phyloP scores from a whole-genome alignment of 2,888 invertebrate genomes.

The Ariolimax columbianus region DNA sequence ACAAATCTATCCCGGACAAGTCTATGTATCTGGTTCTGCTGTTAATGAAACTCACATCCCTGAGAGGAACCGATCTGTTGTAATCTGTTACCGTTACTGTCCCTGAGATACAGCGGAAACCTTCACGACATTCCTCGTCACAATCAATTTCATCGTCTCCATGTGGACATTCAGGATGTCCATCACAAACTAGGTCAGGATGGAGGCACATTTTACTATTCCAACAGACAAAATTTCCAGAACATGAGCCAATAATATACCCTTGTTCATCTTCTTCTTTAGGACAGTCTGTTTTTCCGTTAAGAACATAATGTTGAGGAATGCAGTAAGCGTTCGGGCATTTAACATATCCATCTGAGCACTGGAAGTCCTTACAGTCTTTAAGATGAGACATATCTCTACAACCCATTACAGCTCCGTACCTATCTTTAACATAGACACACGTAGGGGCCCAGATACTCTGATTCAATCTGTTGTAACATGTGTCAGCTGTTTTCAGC shows the following conservation, averaged over 20 bases:
- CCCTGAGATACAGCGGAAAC: slow-evolving; percentile 13
- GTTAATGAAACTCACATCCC: background rate
- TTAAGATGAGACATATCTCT: slow-evolving; percentile 14
- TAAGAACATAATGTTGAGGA: slow-evolving; percentile 3
- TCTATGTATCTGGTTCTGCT: background rate
- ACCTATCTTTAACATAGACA: slow-evolving; percentile 24
- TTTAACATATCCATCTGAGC: slow-evolving; percentile 25
- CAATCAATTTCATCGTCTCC: slow-evolving; percentile 1
- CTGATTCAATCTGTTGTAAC: background rate
- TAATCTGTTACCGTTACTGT: background rate
- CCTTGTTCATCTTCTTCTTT: background rate
- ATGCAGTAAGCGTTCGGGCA: background rate
- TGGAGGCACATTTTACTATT: background rate
- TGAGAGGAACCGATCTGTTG: background rate
- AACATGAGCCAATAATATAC: background rate
- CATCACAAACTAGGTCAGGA: slow-evolving; percentile 23
- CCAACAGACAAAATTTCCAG: background rate
- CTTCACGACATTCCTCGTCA: background rate
- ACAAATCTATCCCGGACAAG: background rate
- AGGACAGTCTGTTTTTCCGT: background rate
- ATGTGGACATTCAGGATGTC: slow-evolving; percentile 2
- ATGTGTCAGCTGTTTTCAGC: background rate
- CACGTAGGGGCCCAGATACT: slow-evolving; percentile 27
- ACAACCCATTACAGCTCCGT: background rate
- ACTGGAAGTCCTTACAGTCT: slow-evolving; percentile 15